Evolutionary conservation across 2,113 vertebrate species (phyloP).

Genomic region (Recurvirostra avosetta): DNA sequence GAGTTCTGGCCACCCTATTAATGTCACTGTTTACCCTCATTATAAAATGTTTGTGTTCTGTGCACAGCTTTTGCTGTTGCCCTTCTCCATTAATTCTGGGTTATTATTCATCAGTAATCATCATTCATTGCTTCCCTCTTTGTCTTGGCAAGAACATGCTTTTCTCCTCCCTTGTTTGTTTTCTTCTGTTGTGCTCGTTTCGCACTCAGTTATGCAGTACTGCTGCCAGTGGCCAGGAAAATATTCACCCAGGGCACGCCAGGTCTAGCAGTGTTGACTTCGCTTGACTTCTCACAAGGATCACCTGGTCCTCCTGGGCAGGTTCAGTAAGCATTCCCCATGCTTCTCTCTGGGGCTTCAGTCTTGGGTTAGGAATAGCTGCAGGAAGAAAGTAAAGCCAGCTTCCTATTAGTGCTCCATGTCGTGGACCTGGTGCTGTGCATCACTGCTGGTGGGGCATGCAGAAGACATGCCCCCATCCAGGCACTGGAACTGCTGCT

Average conservation of each 20-base stretch:
- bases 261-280: neutral
- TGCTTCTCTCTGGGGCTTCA: neutral
- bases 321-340: neutral
- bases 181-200: neutral
- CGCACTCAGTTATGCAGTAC: neutral
- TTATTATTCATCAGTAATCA: slow-evolving; percentile 38
- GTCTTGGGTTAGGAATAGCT: neutral
- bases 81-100: slow-evolving; percentile 21
- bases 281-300: neutral
- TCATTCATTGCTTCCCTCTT: neutral
- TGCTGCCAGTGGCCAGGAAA: neutral
- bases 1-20: neutral
- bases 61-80: slow-evolving; percentile 18
- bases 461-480: neutral
- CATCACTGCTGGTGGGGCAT: neutral
- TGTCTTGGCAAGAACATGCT: slow-evolving; percentile 4
- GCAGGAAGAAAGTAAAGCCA: neutral
- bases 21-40: neutral
- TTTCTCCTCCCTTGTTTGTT: neutral
- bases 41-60: slow-evolving; percentile 16
- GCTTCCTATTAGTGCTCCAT: neutral
- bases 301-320: neutral
- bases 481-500: neutral
- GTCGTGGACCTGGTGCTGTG: neutral
- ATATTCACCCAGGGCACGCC: neutral